Conservation (phyloP, 2,113 vertebrate species). For the Pangasianodon hypophthalmus region DNA sequence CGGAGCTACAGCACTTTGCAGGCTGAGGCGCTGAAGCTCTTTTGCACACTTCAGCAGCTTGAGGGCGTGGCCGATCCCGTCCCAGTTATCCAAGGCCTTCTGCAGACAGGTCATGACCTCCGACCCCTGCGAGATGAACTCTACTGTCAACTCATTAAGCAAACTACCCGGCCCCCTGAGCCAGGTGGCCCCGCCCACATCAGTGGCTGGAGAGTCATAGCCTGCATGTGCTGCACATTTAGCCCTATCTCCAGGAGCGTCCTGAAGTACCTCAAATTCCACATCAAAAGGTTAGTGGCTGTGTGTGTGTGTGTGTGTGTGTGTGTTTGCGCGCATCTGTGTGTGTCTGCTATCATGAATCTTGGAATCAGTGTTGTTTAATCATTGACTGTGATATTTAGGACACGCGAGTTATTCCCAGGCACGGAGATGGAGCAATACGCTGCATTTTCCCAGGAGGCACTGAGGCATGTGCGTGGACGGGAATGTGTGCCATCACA, state of each 20-base stretch:
- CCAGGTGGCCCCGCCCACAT: slow-evolving; percentile 81
- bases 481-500: slow-evolving; percentile 91
- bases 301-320: not conserved
- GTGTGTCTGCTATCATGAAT: not conserved
- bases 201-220: slow-evolving; percentile 87
- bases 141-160: slow-evolving; percentile 96
- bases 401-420: slow-evolving; percentile 86
- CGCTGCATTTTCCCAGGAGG: slow-evolving; percentile 83
- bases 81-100: slow-evolving; percentile 87
- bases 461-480: slow-evolving; percentile 85
- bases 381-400: slow-evolving; percentile 57
- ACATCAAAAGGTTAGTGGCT: slow-evolving; percentile 85
- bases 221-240: slow-evolving; percentile 91
- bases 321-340: not conserved
- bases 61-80: slow-evolving; percentile 86
- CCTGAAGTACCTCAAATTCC: slow-evolving; percentile 93
- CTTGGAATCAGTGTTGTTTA: not conserved
- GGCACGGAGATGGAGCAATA: slow-evolving; percentile 91
- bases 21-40: slow-evolving; percentile 92
- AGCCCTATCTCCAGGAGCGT: slow-evolving; percentile 81
- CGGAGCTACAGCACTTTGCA: slow-evolving; percentile 90
- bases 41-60: slow-evolving; percentile 90
- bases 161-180: slow-evolving; percentile 84
- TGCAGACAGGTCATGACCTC: slow-evolving; percentile 90
- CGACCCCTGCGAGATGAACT: slow-evolving; percentile 89